Percentiles rank a stretch among this genome's conserved stretches.
phyloP scores from a whole-genome alignment of 2,888 invertebrate species.

The Drosophila antonietae region DNA sequence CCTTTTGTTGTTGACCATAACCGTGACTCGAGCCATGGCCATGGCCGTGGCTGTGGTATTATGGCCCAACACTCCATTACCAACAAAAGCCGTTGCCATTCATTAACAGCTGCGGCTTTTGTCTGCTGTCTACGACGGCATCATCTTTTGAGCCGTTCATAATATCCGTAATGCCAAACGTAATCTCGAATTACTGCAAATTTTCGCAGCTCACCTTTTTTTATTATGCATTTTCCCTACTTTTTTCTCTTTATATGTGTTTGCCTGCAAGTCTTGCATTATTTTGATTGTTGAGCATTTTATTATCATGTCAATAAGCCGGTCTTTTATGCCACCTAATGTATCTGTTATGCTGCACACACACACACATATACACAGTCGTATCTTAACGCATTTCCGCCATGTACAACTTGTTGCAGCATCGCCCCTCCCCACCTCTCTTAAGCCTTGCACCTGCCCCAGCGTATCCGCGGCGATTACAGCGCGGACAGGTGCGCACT shows the following conservation, averaged over 20 bases:
- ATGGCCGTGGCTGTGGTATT: constrained; percentile 25
- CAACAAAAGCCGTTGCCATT: constrained; percentile 68
- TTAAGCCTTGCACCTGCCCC: constrained; percentile 3
- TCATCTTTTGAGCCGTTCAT: constrained; percentile 42
- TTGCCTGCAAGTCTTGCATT: constrained; percentile 58
- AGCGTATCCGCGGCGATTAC: constrained; percentile 23
- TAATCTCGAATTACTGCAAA: constrained; percentile 78
- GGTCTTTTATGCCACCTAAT: constrained; percentile 46
- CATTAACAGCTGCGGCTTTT: constrained; percentile 73
- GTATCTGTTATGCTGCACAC: constrained; percentile 19
- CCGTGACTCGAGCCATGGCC: constrained; percentile 11
- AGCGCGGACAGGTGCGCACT: constrained; percentile 64
- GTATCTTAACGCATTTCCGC: constrained; percentile 52
- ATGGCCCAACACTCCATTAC: constrained; percentile 16
- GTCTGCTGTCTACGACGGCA: constrained; percentile 26
- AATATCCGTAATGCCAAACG: constrained; percentile 54
- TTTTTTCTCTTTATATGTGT: constrained; percentile 15
- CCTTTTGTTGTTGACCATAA: constrained; percentile 22
- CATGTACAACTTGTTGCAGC: constrained; percentile 35
- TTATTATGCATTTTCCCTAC: constrained; percentile 41
- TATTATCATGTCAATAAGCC: constrained; percentile 70
- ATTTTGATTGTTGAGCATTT: constrained; percentile 68
- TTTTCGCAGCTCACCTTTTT: constrained; percentile 53
- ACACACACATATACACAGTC: constrained; percentile 1
- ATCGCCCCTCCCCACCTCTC: neutral